phyloP scores from a whole-genome alignment of 1,140 invertebrate species.

The Tetragnatha versicolor region DNA sequence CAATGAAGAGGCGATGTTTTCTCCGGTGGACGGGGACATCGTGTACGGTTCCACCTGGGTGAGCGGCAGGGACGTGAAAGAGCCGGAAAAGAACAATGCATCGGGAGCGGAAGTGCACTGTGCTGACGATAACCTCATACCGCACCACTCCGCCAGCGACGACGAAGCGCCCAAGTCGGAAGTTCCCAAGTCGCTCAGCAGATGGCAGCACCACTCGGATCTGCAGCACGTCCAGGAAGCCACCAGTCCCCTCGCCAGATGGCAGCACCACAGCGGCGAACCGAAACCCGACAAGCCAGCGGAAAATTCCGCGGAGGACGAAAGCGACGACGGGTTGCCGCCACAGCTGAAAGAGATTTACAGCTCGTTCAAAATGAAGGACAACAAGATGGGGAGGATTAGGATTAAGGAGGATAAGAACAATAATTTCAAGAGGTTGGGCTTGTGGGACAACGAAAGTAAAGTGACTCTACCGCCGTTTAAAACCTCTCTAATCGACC shows the following conservation, averaged over 20 bases:
- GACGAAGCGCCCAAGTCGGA: conserved; percentile 5
- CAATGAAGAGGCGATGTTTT: conserved; percentile 34
- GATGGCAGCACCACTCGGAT: conserved; percentile 46
- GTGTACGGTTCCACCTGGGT: conserved; percentile 44
- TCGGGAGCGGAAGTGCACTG: conserved; percentile 38
- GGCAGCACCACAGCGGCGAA: conserved; percentile 22
- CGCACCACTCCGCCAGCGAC: conserved; percentile 29
- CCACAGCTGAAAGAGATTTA: conserved; percentile 40
- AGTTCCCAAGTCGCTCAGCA: conserved; percentile 38
- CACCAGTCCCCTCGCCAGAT: conserved; percentile 44
- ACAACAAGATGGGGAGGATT: conserved; percentile 38
- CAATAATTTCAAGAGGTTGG: conserved; percentile 43
- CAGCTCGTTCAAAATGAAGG: conserved; percentile 45
- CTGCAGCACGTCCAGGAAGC: conserved; percentile 38
- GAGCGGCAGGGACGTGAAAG: not conserved
- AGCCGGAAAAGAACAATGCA: conserved; percentile 39
- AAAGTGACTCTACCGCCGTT: conserved; percentile 52
- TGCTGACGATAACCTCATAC: conserved; percentile 16
- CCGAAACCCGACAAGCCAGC: conserved; percentile 1
- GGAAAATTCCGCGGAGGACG: no score
- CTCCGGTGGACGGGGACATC: conserved; percentile 42
- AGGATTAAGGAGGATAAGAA: conserved; percentile 46
- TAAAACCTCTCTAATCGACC: not conserved
- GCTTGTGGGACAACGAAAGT: conserved; percentile 48
- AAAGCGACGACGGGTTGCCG: conserved; percentile 24